These are phyloP conservation scores for Ascaphus truei DNA, from an alignment of 2,113 vertebrate genomes.

Conservation along the genomic window DNA sequence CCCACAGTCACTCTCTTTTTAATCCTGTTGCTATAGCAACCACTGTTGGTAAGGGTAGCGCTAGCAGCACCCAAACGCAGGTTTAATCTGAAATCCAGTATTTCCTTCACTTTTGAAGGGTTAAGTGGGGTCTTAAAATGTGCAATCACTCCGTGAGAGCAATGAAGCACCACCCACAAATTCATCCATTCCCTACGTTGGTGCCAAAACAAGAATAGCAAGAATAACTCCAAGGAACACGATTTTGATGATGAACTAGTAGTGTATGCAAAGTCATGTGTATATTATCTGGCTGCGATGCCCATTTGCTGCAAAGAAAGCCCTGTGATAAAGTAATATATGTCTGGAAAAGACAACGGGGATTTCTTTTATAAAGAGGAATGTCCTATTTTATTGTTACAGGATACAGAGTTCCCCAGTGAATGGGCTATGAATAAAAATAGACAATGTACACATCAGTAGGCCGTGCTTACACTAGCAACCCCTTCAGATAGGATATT, in stretches of 20 bases:
- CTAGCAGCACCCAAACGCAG: background rate
- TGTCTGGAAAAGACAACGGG: background rate
- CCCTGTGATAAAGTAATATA: background rate
- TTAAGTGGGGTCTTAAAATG: background rate
- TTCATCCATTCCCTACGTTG: background rate
- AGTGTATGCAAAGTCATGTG: background rate
- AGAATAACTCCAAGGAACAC: too few relatives aligned
- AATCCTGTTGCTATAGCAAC: background rate
- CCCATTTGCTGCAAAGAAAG: background rate
- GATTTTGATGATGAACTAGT: background rate
- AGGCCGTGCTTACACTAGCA: too few relatives aligned
- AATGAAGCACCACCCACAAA: background rate
- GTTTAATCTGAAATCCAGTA: too few relatives aligned
- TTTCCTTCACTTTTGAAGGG: background rate
- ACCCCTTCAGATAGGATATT: too few relatives aligned
- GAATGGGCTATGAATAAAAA: conserved; percentile 7
- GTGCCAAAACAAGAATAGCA: background rate
- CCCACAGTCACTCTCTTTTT: background rate
- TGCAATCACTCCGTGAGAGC: background rate
- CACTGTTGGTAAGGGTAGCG: background rate
- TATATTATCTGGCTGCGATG: too few relatives aligned
- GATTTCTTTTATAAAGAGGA: background rate
- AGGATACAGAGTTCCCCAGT: background rate
- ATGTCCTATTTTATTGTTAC: background rate
- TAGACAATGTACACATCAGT: background rate